Base-by-base conservation (phyloP, 2,888 invertebrate species). In the Ophraella communa region DNA sequence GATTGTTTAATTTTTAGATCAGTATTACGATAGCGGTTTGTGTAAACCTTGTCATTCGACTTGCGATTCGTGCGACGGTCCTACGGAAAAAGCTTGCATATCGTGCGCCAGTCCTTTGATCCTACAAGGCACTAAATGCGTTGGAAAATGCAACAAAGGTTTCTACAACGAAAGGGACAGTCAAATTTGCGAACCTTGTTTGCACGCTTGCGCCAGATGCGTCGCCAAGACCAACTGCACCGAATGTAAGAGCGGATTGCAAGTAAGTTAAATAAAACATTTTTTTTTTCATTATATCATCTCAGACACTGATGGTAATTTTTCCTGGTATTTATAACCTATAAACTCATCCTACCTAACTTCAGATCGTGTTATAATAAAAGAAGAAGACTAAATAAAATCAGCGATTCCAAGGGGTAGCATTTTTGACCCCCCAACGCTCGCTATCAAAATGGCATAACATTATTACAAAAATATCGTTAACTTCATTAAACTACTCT, bases 51-150 rank as follows among this genome's bases (percentile, higher is more conserved):
- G 95, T 77, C 90, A 93, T 77, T 86, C 87, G 2, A 89, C 91
- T 0, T 95, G 95, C 76, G 91, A 91, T 69, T 89, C 90, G n/a
- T 95, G 95, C 79, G 90, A 88, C 66, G 94, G 93, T 0, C 86
- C 89, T 3, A 87, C 88, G n/a, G 89, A 89, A 30, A 85, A 85
- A 42, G 87, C 89, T 61, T 94, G 94, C 79, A 82, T 93, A 24
- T 89, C 92, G 30, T 94, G 93, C 74, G 86, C 86, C n/a, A 86
- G 87, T 56, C 89, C 93, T 20, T 84, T 92, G 55, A 84, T 92
- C 51, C 84, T 93, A 20, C 90, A 93, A 78, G 88, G 89, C 64
- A 85, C 85, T 65, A 87, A 88, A 70, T 95, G 95, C 78, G 90
- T 94, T 17, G 85, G 88, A 20, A 88, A 88, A 71, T 95, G 95